Percentiles rank a stretch among this genome's conserved stretches.
These are phyloP conservation scores for zebrafish (Danio rerio) DNA, from an alignment of 2,113 vertebrate species.

Conservation along the genomic window DNA sequence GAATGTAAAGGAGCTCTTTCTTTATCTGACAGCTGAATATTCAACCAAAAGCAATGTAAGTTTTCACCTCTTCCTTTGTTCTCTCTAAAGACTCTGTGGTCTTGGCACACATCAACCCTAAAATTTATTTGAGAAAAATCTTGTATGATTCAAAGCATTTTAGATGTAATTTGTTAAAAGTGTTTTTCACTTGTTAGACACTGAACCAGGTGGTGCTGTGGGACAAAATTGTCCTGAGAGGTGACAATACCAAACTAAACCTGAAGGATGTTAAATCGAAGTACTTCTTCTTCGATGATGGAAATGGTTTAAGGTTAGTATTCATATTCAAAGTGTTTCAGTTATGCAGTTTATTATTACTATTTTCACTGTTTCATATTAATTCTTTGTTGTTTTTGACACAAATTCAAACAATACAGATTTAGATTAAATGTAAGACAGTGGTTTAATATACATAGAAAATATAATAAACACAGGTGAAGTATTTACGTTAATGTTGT, in stretches of 20 bases:
- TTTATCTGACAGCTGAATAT: conserved; percentile 97
- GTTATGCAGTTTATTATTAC: not conserved
- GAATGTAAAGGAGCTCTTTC: conserved; percentile 97
- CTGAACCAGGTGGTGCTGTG: conserved; percentile 97
- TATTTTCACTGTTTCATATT: not conserved
- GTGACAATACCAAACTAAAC: conserved; percentile 88
- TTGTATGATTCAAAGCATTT: not conserved
- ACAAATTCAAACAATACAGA: too few relatives aligned
- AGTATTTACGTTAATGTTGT: too few relatives aligned
- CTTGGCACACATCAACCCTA: not conserved
- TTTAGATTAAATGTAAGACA: too few relatives aligned
- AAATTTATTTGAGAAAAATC: not conserved
- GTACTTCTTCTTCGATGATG: conserved; percentile 98
- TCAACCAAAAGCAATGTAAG: conserved; percentile 95
- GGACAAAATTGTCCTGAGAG: conserved; percentile 95
- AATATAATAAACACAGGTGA: too few relatives aligned
- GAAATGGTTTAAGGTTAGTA: conserved; percentile 91
- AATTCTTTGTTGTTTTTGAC: too few relatives aligned
- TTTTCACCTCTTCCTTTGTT: conserved; percentile 41
- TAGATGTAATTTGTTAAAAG: too few relatives aligned
- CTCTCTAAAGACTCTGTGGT: not conserved
- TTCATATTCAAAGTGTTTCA: not conserved
- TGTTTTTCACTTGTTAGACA: conserved; percentile 73
- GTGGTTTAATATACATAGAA: too few relatives aligned
- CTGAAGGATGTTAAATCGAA: conserved; percentile 95